Evolutionary conservation across 53 echinoderm and acorn worm species (phyloP), one percentile per base, ranked within the genome.

Genomic region (Zoroaster sp.): DNA sequence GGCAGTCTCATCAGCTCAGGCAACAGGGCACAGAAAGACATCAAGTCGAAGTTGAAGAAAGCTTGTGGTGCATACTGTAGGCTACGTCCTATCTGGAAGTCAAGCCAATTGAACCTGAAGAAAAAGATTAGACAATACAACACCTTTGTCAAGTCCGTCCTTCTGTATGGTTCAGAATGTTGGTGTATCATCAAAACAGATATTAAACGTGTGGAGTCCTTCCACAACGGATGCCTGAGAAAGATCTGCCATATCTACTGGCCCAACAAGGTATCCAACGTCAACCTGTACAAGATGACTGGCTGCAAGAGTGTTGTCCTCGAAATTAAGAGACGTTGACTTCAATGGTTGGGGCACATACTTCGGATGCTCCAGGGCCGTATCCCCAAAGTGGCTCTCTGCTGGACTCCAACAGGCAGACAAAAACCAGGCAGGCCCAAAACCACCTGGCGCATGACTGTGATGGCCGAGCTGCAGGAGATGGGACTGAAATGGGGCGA

Each of bases 91-190:
- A 23, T 77, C 20, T 77, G 42, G 46, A 77, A 45, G 25, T 77
- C 77, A 30, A 44, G 25, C 17, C 77, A 77, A 17, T 43, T 18
- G 9, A 77, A 43, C 77, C n/a, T 10, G 12, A 77, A 28, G 14
- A 40, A 18, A 15, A 77, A 80, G 80, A 5, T 80, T 20, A 55
- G 63, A 80, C 80, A 12, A 4, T 80, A 80, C 63, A 80, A 80
- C 80, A 80, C 9, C 63, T 12, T 80, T 49, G 59, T 80, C 63
- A 80, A 80, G 21, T 31, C 80, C 8, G 80, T 80, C 25, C 80
- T 80, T 5, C 70, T 80, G 59, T 80, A 80, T 31, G 80, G 80
- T n/a, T 49, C 80, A 21, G 80, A 80, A 34, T 80, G 80, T n/a
- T 80, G 80, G 80, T 6, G 80, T 59, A 36, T 59, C 31, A 59